phyloP scores from a whole-genome alignment of 2,113 vertebrate genomes.

The Amblyopsis rosae region DNA sequence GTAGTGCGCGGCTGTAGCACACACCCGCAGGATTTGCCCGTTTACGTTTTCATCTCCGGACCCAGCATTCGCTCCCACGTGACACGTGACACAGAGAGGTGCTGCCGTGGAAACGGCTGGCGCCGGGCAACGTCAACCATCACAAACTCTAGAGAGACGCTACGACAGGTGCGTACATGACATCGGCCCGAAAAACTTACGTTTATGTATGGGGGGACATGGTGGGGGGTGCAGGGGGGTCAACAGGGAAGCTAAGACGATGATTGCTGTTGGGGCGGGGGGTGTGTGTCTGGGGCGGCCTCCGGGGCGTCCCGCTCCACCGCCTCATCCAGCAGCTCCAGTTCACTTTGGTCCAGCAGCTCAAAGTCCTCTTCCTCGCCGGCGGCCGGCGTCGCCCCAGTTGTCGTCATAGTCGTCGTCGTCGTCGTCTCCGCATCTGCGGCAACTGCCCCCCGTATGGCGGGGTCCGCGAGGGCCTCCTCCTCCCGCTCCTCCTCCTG shows the following conservation, averaged over 20 bases:
- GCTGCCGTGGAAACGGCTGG: too few species aligned
- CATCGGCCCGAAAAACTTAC: slow-evolving; percentile 28
- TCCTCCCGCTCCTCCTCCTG: slow-evolving; percentile 24
- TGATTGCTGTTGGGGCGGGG: slow-evolving; percentile 51
- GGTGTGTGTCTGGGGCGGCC: slow-evolving; percentile 44
- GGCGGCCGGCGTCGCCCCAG: slow-evolving; percentile 22
- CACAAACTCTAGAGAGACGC: too few species aligned
- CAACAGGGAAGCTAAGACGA: slow-evolving; percentile 67
- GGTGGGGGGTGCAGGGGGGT: background rate
- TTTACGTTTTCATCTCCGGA: too few species aligned
- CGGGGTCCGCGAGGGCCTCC: slow-evolving; percentile 67
- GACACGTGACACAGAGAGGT: too few species aligned
- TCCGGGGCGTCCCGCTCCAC: slow-evolving; percentile 30
- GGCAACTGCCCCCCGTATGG: slow-evolving; percentile 25
- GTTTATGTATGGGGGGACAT: too few species aligned
- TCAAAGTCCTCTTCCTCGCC: slow-evolving; percentile 92
- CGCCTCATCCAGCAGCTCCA: slow-evolving; percentile 87
- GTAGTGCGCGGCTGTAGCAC: too few species aligned
- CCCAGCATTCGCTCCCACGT: too few species aligned
- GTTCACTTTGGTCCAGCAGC: slow-evolving; percentile 97
- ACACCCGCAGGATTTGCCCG: too few species aligned
- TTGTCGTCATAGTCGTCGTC: too few species aligned
- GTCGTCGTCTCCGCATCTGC: slow-evolving; percentile 21
- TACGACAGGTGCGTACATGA: too few species aligned
- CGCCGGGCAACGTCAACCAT: too few species aligned